Percentiles rank a stretch among this genome's conserved stretches.
These are phyloP conservation scores for Paramuricea clavata DNA, from an alignment of 92 coral and sea anemone species.

Conservation along the genomic window DNA sequence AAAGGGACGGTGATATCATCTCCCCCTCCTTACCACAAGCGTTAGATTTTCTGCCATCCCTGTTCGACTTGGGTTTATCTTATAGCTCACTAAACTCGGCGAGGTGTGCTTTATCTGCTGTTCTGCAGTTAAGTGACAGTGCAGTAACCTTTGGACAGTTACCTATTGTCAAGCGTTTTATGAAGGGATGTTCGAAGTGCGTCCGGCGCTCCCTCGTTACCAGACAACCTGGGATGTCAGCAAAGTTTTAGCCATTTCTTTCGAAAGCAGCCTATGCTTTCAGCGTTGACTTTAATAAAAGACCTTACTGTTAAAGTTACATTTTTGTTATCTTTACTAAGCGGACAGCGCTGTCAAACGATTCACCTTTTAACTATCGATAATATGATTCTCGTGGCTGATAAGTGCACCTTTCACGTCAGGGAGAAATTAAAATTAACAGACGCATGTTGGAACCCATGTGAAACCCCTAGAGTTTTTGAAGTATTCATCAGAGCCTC, in stretches of 20 bases:
- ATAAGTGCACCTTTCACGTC: background rate
- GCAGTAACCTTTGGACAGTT: slow-evolving; percentile 62
- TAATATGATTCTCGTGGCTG: background rate
- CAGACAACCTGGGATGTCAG: slow-evolving; percentile 57
- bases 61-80: slow-evolving; percentile 63
- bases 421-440: background rate
- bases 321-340: slow-evolving; percentile 41
- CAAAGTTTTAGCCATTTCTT: slow-evolving; percentile 42
- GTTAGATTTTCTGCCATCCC: slow-evolving; percentile 61
- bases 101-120: slow-evolving; percentile 66
- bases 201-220: slow-evolving; percentile 65
- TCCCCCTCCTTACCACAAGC: slow-evolving; percentile 55
- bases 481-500: slow-evolving; percentile 7
- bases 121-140: slow-evolving; percentile 51
- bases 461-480: slow-evolving; percentile 2
- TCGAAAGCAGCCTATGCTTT: background rate
- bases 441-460: background rate
- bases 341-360: too few relatives aligned
- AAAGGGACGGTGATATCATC: slow-evolving; percentile 38
- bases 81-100: slow-evolving; percentile 69
- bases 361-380: slow-evolving; percentile 16
- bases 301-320: slow-evolving; percentile 46
- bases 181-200: slow-evolving; percentile 67
- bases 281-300: slow-evolving; percentile 35
- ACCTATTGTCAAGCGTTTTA: slow-evolving; percentile 64